These are phyloP conservation scores for Dolichopus griseipennis DNA, from an alignment of 2,888 invertebrate species.

Conservation along the genomic window DNA sequence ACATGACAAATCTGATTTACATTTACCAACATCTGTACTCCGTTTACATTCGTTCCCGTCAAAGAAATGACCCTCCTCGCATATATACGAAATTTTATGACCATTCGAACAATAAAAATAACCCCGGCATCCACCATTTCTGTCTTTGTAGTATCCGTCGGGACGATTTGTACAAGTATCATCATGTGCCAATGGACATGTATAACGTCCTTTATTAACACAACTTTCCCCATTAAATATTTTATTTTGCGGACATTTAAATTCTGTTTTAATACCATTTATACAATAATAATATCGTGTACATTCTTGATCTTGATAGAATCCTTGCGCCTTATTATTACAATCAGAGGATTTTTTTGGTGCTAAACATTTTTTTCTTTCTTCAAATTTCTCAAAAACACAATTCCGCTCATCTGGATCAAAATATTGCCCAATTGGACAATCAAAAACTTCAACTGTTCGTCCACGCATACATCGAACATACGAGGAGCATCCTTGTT, in stretches of 20 bases:
- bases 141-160: slow-evolving; percentile 49
- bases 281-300: slow-evolving; percentile 51
- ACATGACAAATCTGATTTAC: slow-evolving; percentile 36
- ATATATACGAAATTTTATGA: slow-evolving; percentile 51
- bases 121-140: slow-evolving; percentile 48
- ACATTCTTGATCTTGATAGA: slow-evolving; percentile 48
- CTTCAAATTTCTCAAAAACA: slow-evolving; percentile 27
- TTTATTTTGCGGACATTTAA: slow-evolving; percentile 45
- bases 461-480: slow-evolving; percentile 33
- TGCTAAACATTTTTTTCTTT: slow-evolving; percentile 26
- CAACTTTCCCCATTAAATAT: slow-evolving; percentile 53
- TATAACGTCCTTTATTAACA: slow-evolving; percentile 43
- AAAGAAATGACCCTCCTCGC: slow-evolving; percentile 47
- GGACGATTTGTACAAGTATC: slow-evolving; percentile 48
- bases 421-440: slow-evolving; percentile 33
- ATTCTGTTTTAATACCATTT: slow-evolving; percentile 46
- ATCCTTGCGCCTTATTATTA: slow-evolving; percentile 28
- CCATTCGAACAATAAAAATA: slow-evolving; percentile 52
- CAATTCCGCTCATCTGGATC: slow-evolving; percentile 30
- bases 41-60: slow-evolving; percentile 41
- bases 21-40: slow-evolving; percentile 19
- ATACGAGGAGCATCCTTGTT: slow-evolving; percentile 34
- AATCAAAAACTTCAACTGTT: slow-evolving; percentile 29
- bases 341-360: slow-evolving; percentile 28
- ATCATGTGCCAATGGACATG: slow-evolving; percentile 45